Conservation (phyloP, 2,888 invertebrate species). For the Drosophila cognata region DNA sequence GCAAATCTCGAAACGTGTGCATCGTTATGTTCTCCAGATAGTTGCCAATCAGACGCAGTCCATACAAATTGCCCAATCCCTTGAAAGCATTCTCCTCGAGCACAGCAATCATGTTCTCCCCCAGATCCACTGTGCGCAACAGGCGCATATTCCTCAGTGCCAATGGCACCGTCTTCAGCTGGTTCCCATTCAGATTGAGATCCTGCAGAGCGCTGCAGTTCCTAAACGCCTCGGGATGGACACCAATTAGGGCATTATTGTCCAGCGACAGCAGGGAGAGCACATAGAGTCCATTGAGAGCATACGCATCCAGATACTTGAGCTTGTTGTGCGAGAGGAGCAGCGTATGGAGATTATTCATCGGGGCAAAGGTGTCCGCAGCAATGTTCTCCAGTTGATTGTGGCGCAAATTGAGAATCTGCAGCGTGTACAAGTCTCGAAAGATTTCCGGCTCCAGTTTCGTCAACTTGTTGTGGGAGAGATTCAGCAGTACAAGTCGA, state of each 20-base stretch:
- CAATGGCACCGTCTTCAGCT: slow-evolving; percentile 91
- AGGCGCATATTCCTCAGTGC: slow-evolving; percentile 94
- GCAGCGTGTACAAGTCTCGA: slow-evolving; percentile 93
- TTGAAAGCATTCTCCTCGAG: slow-evolving; percentile 93
- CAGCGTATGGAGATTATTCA: slow-evolving; percentile 96
- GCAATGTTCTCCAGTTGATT: slow-evolving; percentile 93
- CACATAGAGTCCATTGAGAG: slow-evolving; percentile 94
- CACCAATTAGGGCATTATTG: slow-evolving; percentile 92
- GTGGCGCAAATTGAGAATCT: slow-evolving; percentile 93
- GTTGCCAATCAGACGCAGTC: slow-evolving; percentile 95
- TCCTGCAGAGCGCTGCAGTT: slow-evolving; percentile 96
- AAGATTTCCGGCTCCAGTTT: slow-evolving; percentile 93
- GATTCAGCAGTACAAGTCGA: slow-evolving; percentile 93
- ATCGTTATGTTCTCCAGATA: slow-evolving; percentile 92
- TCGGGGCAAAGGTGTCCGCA: slow-evolving; percentile 94
- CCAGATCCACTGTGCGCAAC: slow-evolving; percentile 94
- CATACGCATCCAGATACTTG: slow-evolving; percentile 93
- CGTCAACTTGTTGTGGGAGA: slow-evolving; percentile 93
- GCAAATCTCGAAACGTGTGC: slow-evolving; percentile 91
- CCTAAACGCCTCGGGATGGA: slow-evolving; percentile 94
- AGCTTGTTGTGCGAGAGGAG: slow-evolving; percentile 94
- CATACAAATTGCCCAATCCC: slow-evolving; percentile 93
- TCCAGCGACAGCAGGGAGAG: slow-evolving; percentile 93
- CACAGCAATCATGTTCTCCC: slow-evolving; percentile 94
- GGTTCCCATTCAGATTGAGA: slow-evolving; percentile 95